phyloP scores from a whole-genome alignment of 2,113 vertebrate genomes.

The Sander lucioperca region DNA sequence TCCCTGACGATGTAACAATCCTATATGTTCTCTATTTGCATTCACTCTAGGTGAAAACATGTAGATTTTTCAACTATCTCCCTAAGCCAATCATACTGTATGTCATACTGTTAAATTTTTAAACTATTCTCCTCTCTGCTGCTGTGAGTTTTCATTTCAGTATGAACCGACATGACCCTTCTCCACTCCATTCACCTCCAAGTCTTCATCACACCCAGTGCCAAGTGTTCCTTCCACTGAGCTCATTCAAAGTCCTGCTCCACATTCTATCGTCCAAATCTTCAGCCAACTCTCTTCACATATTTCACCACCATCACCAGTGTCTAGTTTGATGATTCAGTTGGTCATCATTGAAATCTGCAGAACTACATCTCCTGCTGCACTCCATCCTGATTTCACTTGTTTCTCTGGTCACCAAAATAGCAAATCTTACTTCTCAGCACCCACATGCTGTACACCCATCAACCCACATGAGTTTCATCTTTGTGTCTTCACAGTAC shows the following conservation, averaged over 20 bases:
- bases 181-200: background rate
- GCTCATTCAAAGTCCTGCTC: background rate
- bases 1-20: too few relatives aligned
- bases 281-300: too few relatives aligned
- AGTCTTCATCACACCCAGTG: background rate
- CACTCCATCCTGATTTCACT: constrained; percentile 4
- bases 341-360: background rate
- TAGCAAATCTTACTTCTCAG: constrained; percentile 14
- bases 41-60: background rate
- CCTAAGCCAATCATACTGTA: background rate
- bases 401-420: constrained; percentile 13
- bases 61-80: background rate
- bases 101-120: background rate
- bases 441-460: background rate
- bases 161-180: background rate
- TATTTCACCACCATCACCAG: too few relatives aligned
- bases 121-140: too few relatives aligned
- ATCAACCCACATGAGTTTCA: constrained; percentile 9
- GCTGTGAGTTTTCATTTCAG: background rate
- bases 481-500: background rate
- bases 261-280: background rate
- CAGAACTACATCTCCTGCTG: background rate
- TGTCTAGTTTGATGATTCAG: background rate
- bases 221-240: background rate
- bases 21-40: background rate